phyloP scores from a whole-genome alignment of 2,888 invertebrate genomes.

The Oscheius sp. region DNA sequence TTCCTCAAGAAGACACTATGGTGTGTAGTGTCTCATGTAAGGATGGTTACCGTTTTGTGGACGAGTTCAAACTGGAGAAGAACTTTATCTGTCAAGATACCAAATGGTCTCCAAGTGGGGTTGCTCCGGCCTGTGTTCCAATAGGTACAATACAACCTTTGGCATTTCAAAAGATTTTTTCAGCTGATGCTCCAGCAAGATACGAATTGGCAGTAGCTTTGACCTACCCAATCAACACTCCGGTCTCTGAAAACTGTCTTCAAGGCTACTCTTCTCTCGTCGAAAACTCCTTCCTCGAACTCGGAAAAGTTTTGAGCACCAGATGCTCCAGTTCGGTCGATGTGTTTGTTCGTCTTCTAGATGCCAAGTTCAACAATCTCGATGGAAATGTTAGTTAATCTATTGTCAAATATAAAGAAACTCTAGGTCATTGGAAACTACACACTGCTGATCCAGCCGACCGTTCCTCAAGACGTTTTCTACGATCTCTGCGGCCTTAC shows the following conservation, averaged over 20 bases:
- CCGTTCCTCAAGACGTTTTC: constrained; percentile 88
- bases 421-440: constrained; percentile 82
- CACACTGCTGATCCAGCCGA: constrained; percentile 87
- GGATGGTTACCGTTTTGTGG: constrained; percentile 68
- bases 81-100: constrained; percentile 74
- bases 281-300: constrained; percentile 70
- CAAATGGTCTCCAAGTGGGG: constrained; percentile 87
- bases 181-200: constrained; percentile 73
- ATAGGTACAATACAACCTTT: constrained; percentile 79
- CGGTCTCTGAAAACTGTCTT: constrained; percentile 67
- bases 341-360: constrained; percentile 90
- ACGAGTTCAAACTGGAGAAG: constrained; percentile 47
- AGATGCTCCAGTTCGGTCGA: constrained; percentile 93
- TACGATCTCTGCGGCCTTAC: constrained; percentile 96
- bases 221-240: constrained; percentile 62
- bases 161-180: constrained; percentile 28
- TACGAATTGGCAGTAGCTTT: constrained; percentile 70
- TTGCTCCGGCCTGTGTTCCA: constrained; percentile 93
- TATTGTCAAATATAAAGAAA: background rate
- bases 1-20: constrained; percentile 80
- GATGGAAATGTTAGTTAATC: constrained; percentile 67
- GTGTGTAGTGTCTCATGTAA: constrained; percentile 75
- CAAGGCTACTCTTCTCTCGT: constrained; percentile 67
- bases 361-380: constrained; percentile 78
- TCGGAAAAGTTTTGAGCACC: constrained; percentile 87